A percentile compares a stretch with the other conserved stretches of the same genome.
Conservation (phyloP, 2,113 vertebrate genomes). For the Pangasianodon hypophthalmus region DNA sequence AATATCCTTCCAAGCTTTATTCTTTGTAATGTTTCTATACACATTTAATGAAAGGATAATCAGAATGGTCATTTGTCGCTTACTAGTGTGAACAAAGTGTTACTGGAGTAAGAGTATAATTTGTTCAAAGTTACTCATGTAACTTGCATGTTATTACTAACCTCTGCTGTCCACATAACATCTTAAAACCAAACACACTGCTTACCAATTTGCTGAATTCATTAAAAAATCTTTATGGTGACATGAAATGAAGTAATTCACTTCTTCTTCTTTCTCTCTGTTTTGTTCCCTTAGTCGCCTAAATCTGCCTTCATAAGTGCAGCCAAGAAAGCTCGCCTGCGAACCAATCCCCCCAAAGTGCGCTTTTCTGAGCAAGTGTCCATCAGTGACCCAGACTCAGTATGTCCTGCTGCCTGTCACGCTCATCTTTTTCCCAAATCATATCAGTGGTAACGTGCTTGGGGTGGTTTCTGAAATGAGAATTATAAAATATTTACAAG, state of each 20-base stretch:
- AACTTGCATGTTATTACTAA: background rate
- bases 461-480: conserved; percentile 42
- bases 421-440: conserved; percentile 38
- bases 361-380: conserved; percentile 97
- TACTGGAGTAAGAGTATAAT: background rate
- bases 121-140: background rate
- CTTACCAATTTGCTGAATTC: background rate
- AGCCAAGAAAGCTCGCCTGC: conserved; percentile 93
- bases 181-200: background rate
- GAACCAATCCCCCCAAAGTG: conserved; percentile 92
- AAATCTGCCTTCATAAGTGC: conserved; percentile 98
- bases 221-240: background rate
- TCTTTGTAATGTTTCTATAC: background rate
- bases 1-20: background rate
- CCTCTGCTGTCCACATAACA: background rate
- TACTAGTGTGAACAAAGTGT: background rate
- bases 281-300: conserved; percentile 80
- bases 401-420: conserved; percentile 75
- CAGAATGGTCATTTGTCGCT: background rate
- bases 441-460: conserved; percentile 40
- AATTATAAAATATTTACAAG: conserved; percentile 6
- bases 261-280: conserved; percentile 45
- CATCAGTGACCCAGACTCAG: conserved; percentile 90
- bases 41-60: background rate
- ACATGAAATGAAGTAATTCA: background rate